A percentile compares a stretch with the other conserved stretches of the same genome.
These are phyloP conservation scores for Cyrtonyx montezumae DNA, from an alignment of 2,113 vertebrate genomes.

Conservation along the genomic window DNA sequence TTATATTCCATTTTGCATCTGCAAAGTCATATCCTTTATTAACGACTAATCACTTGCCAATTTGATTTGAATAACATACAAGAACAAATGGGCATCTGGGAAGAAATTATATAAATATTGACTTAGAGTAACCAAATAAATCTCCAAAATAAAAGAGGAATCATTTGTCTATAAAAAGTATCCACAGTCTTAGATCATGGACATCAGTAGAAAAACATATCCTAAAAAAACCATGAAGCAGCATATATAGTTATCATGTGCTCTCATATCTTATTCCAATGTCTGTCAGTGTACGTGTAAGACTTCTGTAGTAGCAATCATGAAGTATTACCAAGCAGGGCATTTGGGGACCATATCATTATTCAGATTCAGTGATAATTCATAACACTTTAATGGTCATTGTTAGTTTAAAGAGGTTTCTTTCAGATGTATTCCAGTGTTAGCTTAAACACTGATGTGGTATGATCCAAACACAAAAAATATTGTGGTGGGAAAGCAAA, in stretches of 20 bases:
- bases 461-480: neutral
- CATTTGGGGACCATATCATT: neutral
- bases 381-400: neutral
- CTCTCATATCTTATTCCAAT: neutral
- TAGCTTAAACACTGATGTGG: neutral
- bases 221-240: neutral
- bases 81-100: neutral
- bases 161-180: neutral
- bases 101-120: neutral
- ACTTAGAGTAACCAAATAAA: neutral
- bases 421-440: neutral
- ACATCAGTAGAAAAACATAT: neutral
- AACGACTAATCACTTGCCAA: conserved; percentile 12
- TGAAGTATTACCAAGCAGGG: neutral
- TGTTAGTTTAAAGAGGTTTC: neutral
- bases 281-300: fast-evolving
- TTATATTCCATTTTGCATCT: conserved; percentile 16
- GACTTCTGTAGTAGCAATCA: neutral
- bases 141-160: neutral
- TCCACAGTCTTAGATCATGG: neutral
- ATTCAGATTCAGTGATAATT: neutral
- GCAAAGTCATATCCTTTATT: neutral
- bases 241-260: neutral
- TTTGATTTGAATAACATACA: conserved; percentile 3
- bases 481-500: neutral